These are phyloP conservation scores for Eulemur macaco DNA, from an alignment of 2,113 vertebrate genomes.

Conservation along the genomic window DNA sequence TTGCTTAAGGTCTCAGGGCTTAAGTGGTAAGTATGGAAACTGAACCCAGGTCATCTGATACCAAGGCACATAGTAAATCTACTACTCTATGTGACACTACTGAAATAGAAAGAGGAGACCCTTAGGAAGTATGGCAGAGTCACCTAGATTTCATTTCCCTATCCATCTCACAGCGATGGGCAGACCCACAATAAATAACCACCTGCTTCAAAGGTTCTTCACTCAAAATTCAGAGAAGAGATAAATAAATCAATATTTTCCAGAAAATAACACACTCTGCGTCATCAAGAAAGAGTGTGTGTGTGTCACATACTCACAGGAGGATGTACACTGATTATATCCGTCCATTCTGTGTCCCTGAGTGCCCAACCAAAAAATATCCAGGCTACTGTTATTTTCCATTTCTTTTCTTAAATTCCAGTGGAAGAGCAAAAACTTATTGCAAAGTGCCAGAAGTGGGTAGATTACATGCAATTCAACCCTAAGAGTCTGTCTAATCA, in stretches of 20 bases:
- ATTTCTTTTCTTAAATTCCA: conserved; percentile 73
- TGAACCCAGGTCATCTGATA: neutral
- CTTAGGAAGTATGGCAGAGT: neutral
- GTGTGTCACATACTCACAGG: neutral
- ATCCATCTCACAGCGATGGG: neutral
- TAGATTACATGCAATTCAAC: conserved; percentile 70
- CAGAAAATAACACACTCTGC: neutral
- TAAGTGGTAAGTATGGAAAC: neutral
- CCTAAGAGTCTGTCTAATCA: conserved; percentile 78
- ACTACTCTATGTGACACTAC: neutral
- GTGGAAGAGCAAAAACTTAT: conserved; percentile 72
- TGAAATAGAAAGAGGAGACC: neutral
- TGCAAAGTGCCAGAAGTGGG: conserved; percentile 72
- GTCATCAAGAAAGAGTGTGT: neutral
- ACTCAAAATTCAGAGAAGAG: neutral
- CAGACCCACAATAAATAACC: neutral
- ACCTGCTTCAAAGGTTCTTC: neutral
- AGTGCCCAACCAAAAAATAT: conserved; percentile 44
- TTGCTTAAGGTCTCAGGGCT: neutral
- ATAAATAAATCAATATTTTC: neutral
- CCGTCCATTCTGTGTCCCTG: neutral
- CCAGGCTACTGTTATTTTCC: conserved; percentile 63
- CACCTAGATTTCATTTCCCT: neutral
- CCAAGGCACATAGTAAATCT: neutral
- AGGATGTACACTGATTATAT: neutral